Evolutionary conservation across 2,113 vertebrate species (phyloP).

Genomic region (Notarius quadriscutis): DNA sequence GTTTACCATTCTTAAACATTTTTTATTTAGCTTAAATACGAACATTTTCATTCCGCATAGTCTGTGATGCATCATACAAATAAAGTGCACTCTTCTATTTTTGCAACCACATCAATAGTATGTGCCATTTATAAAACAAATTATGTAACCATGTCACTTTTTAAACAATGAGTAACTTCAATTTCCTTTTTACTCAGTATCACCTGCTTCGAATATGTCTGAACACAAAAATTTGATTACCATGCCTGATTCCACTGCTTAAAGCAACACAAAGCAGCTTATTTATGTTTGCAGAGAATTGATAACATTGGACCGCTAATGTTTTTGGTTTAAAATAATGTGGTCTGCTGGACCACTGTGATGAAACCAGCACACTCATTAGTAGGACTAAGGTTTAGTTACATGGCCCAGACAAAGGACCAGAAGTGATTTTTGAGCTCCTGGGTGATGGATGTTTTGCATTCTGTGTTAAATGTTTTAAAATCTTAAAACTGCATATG

Average conservation of each 20-base stretch:
- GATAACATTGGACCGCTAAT: constrained; percentile 69
- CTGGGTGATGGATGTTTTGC: constrained; percentile 32
- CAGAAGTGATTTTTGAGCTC: constrained; percentile 66
- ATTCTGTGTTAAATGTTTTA: constrained; percentile 27
- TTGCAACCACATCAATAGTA: constrained; percentile 44
- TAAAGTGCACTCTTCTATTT: constrained; percentile 37
- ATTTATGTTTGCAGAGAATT: constrained; percentile 66
- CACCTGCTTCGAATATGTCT: constrained; percentile 58
- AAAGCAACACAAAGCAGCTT: constrained; percentile 61
- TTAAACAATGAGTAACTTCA: constrained; percentile 10
- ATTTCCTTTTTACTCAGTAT: constrained; percentile 44
- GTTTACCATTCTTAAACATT: constrained; percentile 26
- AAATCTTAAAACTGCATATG: no score
- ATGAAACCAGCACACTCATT: constrained; percentile 76
- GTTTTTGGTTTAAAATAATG: constrained; percentile 75
- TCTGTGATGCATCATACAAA: constrained; percentile 46
- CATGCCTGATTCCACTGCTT: constrained; percentile 54
- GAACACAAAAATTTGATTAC: constrained; percentile 67
- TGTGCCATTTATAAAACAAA: constrained; percentile 62
- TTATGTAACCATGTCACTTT: constrained; percentile 57
- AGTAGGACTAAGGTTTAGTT: constrained; percentile 68
- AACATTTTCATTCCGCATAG: constrained; percentile 48
- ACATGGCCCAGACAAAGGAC: constrained; percentile 75
- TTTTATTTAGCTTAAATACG: constrained; percentile 46
- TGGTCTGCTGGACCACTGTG: constrained; percentile 67